These are phyloP conservation scores for Zosterops japonicus DNA, from an alignment of 2,113 vertebrate genomes.

Conservation along the genomic window DNA sequence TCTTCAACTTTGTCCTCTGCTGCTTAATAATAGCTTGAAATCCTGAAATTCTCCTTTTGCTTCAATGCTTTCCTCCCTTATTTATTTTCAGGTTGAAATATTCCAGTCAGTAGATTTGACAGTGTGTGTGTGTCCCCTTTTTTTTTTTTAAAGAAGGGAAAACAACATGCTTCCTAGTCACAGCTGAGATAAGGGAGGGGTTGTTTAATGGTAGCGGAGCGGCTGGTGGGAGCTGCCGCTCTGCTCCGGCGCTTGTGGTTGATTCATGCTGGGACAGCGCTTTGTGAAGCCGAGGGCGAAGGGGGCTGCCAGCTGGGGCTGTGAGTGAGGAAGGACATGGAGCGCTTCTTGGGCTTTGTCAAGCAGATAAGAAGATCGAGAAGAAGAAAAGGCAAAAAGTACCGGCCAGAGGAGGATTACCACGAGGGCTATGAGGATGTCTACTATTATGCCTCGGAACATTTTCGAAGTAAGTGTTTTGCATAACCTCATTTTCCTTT, in stretches of 20 bases:
- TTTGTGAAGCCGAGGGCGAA: constrained; percentile 33
- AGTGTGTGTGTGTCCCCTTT: not conserved
- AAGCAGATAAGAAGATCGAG: constrained; percentile 89
- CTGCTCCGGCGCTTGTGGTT: not conserved
- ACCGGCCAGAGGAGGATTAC: constrained; percentile 97
- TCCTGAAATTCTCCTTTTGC: not conserved
- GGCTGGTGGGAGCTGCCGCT: not conserved
- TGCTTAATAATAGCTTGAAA: constrained; percentile 6
- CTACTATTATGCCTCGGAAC: constrained; percentile 94
- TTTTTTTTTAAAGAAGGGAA: not conserved
- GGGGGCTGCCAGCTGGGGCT: constrained; percentile 8
- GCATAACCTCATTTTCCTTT: constrained; percentile 15
- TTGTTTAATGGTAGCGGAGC: not conserved
- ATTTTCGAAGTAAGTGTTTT: constrained; percentile 86
- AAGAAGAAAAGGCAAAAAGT: constrained; percentile 95
- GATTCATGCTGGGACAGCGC: constrained; percentile 56
- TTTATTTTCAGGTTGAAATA: not conserved
- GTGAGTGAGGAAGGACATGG: constrained; percentile 76
- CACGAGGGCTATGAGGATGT: constrained; percentile 98
- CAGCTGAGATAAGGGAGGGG: constrained; percentile 27
- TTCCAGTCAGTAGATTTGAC: not conserved
- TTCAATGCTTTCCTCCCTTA: not conserved
- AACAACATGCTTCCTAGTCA: not conserved
- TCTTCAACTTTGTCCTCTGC: constrained; percentile 77
- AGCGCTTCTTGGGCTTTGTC: constrained; percentile 93